Base-by-base conservation (phyloP, 2,888 invertebrate genomes). In the Yponomeuta cagnagella region DNA sequence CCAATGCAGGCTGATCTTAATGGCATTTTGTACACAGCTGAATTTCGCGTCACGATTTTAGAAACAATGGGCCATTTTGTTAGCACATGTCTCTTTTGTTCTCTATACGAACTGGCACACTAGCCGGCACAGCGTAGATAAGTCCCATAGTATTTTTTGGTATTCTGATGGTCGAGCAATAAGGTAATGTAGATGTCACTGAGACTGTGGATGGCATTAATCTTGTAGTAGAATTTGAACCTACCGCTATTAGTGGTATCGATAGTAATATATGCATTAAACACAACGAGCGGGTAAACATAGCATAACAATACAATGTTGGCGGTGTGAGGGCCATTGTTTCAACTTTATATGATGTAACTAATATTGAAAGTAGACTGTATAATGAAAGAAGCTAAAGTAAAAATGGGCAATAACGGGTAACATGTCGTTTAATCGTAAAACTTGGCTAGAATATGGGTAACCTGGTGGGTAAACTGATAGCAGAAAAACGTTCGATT, bases 31-130 rank as follows among this genome's bases (percentile, higher is more conserved):
- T 68, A 31, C 23, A 70, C 63, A 63, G 63, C 73, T 73, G 70
- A 75, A 74, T 72, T 73, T 73, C 73, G 77, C 77, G 77, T 81
- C 80, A 79, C 80, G 77, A 79, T 74, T 71, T 73, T 71, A 58
- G 69, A 74, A 81, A 80, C 81, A 80, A 80, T 80, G 75, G 78
- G 73, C 70, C 70, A 65, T 70, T 70, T 65, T 48, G 63, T 63
- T 58, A 52, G 68, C 70, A 70, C 70, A 63, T 70, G 70, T 70
- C 70, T 70, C 63, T 70, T 70, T 63, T 70, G 63, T 63, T 70
- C 5, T 30, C 58, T 15, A 31, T 52, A 23, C 68, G n/a, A 52
- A 68, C 48, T 30, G 52, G 12, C 52, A 52, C n/a, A 3, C 23
- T 30, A 1, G 10, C 15, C 10, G 52, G 12, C 68, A 68, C 52